Percentiles rank a stretch among this genome's conserved stretches.
phyloP scores from a whole-genome alignment of 2,888 invertebrate species.

The Cryptocheilus praepositus region DNA sequence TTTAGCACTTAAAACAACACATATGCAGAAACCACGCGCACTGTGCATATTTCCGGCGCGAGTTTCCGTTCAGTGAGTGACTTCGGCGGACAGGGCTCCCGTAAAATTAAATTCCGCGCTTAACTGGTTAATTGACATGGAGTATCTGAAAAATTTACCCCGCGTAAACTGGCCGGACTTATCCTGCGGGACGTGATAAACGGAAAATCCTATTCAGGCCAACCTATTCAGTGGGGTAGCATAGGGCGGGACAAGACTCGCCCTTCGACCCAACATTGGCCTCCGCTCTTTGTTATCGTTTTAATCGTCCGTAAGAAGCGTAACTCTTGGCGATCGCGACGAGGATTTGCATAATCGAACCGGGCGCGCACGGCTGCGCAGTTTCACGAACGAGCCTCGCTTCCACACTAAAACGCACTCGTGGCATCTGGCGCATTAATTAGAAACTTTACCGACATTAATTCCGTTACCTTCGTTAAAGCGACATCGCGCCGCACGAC shows the following conservation, averaged over 20 bases:
- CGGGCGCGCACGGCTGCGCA: conserved; percentile 7
- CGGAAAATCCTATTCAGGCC: too few species aligned
- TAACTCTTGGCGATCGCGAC: conserved; percentile 21
- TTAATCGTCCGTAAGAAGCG: conserved; percentile 36
- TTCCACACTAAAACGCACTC: conserved; percentile 25
- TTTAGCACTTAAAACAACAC: too few species aligned
- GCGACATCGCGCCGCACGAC: not conserved
- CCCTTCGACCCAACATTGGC: not conserved
- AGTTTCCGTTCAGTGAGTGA: too few species aligned
- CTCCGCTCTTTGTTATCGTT: conserved; percentile 22
- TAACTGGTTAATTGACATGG: too few species aligned
- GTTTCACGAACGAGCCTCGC: conserved; percentile 9
- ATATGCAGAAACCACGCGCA: too few species aligned
- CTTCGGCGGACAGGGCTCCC: too few species aligned
- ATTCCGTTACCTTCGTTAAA: conserved; percentile 46
- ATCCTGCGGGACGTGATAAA: too few species aligned
- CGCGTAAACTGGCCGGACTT: too few species aligned
- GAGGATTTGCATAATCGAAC: conserved; percentile 50
- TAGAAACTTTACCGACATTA: conserved; percentile 62
- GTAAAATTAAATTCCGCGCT: too few species aligned
- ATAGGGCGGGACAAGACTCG: not conserved
- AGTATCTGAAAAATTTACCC: too few species aligned
- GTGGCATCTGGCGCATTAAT: conserved; percentile 58
- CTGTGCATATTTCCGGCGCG: too few species aligned
- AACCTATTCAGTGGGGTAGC: too few species aligned